These are phyloP conservation scores for Myrmecobius fasciatus DNA, from an alignment of 2,113 vertebrate species.

Conservation along the genomic window DNA sequence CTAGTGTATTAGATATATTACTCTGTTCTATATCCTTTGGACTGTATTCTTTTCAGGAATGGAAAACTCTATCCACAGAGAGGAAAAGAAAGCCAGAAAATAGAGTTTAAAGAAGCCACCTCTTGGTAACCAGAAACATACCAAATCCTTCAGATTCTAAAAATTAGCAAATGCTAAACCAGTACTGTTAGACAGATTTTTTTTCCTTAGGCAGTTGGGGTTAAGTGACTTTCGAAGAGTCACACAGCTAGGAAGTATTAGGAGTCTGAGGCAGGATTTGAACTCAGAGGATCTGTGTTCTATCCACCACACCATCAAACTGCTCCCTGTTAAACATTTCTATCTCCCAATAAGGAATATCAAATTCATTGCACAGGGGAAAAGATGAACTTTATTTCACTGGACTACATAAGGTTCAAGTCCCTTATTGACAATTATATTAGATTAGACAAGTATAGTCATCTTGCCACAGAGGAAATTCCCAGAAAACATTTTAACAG, in stretches of 20 bases:
- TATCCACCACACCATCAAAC: too few relatives aligned
- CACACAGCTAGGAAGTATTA: too few relatives aligned
- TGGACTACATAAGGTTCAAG: slow-evolving; percentile 24
- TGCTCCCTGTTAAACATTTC: neutral
- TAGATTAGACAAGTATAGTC: slow-evolving; percentile 12
- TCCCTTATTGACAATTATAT: neutral
- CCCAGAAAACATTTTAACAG: slow-evolving; percentile 63
- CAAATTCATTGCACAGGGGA: slow-evolving; percentile 22
- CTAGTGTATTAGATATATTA: neutral
- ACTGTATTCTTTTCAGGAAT: slow-evolving; percentile 26
- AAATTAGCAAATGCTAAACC: neutral
- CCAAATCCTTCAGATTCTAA: slow-evolving; percentile 39
- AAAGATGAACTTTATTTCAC: slow-evolving; percentile 18
- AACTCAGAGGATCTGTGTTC: too few relatives aligned
- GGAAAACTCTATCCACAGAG: slow-evolving; percentile 33
- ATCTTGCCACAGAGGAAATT: slow-evolving; percentile 58
- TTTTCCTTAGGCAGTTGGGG: too few relatives aligned
- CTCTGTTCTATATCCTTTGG: neutral
- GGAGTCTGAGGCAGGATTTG: too few relatives aligned
- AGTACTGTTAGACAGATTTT: neutral
- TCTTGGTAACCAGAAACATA: neutral
- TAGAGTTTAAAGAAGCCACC: neutral
- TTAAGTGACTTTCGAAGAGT: too few relatives aligned
- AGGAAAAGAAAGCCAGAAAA: neutral
- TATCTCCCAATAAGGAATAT: neutral